A percentile compares a stretch with the other conserved stretches of the same genome.
Conservation (phyloP, 2,113 vertebrate species). For the Trogon surrucura region DNA sequence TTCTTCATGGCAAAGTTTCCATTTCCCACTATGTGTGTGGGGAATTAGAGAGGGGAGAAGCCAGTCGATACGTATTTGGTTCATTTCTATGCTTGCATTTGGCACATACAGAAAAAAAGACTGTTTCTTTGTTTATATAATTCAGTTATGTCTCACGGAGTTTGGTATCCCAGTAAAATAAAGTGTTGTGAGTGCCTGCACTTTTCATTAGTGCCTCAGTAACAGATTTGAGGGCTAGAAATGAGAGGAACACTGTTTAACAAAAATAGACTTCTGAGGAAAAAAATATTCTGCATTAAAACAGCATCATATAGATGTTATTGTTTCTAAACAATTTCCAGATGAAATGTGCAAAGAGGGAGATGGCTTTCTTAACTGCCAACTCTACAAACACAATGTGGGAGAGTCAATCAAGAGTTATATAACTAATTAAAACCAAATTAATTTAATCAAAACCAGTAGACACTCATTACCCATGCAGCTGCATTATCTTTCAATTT, state of each 20-base stretch:
- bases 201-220: background rate
- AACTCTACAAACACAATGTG: background rate
- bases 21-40: background rate
- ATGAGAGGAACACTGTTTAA: background rate
- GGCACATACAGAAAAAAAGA: background rate
- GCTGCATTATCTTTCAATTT: background rate
- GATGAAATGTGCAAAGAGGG: constrained; percentile 19
- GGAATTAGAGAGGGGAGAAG: background rate
- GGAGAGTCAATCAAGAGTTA: constrained; percentile 2
- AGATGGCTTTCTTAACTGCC: constrained; percentile 1
- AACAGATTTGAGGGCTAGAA: background rate
- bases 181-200: background rate
- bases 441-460: constrained; percentile 52
- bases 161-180: background rate
- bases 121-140: background rate
- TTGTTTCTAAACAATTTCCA: constrained; percentile 45
- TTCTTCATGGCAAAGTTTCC: background rate
- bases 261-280: background rate
- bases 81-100: background rate
- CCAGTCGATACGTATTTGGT: background rate
- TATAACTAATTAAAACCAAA: constrained; percentile 45
- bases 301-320: background rate
- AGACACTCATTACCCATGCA: background rate
- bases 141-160: background rate
- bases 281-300: background rate